phyloP scores from a whole-genome alignment of 2,797 vertebrate species.

The Sebastiscus tertius region DNA sequence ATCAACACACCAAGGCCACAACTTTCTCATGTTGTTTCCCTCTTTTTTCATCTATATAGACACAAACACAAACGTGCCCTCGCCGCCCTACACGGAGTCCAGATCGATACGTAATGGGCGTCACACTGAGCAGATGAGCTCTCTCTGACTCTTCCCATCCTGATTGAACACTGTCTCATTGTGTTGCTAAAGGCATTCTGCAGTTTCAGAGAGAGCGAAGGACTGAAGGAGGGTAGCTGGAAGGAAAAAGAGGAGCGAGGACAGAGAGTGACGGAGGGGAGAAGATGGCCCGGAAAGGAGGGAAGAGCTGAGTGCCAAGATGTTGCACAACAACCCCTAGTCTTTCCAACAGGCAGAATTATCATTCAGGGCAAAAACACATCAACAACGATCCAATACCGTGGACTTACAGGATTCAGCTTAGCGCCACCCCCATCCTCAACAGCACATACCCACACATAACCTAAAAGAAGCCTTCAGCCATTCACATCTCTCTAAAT shows the following conservation, averaged over 20 bases:
- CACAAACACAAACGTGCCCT: conserved; percentile 55
- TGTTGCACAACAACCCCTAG: conserved; percentile 78
- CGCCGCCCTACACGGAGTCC: conserved; percentile 28
- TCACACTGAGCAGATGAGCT: conserved; percentile 60
- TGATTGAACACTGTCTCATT: conserved; percentile 72
- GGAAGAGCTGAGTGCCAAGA: conserved; percentile 72
- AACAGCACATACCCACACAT: conserved; percentile 64
- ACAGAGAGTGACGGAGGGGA: conserved; percentile 64
- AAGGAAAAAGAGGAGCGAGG: conserved; percentile 61
- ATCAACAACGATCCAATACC: conserved; percentile 65
- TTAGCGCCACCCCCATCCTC: conserved; percentile 53
- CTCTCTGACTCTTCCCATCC: conserved; percentile 45
- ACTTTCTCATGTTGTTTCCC: conserved; percentile 29
- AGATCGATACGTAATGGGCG: conserved; percentile 68
- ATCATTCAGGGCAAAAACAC: conserved; percentile 78
- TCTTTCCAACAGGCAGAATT: conserved; percentile 79
- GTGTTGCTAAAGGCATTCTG: conserved; percentile 58
- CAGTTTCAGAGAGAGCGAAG: conserved; percentile 39
- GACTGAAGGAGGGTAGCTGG: conserved; percentile 53
- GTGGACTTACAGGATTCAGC: conserved; percentile 62
- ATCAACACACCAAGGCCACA: conserved; percentile 40
- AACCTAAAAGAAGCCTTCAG: conserved; percentile 46
- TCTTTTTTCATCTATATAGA: conserved; percentile 38
- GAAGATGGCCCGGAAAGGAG: conserved; percentile 74
- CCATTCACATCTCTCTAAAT: conserved; percentile 27